Conservation (phyloP, 2,113 vertebrate genomes). For the Spea bombifrons region DNA sequence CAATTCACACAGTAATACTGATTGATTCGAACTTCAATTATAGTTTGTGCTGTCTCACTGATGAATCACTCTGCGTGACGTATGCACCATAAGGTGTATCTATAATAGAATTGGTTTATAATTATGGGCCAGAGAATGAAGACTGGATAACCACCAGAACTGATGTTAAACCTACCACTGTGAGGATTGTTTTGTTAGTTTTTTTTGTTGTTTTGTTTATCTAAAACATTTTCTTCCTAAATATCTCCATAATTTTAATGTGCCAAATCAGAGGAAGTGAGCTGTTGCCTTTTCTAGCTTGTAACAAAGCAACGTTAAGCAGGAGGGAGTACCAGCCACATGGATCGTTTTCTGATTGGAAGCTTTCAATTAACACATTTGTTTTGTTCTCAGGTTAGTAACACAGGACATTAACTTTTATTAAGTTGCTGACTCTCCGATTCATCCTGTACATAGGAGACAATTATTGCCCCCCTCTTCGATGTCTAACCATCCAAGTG, state of each 20-base stretch:
- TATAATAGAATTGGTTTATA: background rate
- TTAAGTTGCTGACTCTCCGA: conserved; percentile 28
- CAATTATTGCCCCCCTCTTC: conserved; percentile 20
- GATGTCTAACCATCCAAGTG: conserved; percentile 20
- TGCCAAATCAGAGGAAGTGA: background rate
- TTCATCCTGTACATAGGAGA: conserved; percentile 21
- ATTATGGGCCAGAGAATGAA: background rate
- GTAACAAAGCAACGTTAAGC: conserved; percentile 12
- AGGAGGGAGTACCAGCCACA: conserved; percentile 14
- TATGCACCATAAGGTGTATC: background rate
- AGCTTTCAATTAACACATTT: conserved; percentile 39
- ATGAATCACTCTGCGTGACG: background rate
- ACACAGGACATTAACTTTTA: conserved; percentile 45
- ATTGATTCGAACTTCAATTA: background rate
- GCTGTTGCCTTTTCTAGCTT: background rate
- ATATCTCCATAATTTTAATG: conserved; percentile 4
- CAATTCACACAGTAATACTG: background rate
- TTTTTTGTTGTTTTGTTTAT: background rate
- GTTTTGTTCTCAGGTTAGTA: conserved; percentile 32
- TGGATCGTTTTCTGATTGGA: conserved; percentile 22
- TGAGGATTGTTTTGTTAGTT: background rate
- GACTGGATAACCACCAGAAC: background rate
- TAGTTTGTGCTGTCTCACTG: background rate
- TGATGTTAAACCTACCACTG: background rate
- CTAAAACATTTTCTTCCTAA: background rate